phyloP scores from a whole-genome alignment of 2,113 vertebrate species.

The Catagonus wagneri region DNA sequence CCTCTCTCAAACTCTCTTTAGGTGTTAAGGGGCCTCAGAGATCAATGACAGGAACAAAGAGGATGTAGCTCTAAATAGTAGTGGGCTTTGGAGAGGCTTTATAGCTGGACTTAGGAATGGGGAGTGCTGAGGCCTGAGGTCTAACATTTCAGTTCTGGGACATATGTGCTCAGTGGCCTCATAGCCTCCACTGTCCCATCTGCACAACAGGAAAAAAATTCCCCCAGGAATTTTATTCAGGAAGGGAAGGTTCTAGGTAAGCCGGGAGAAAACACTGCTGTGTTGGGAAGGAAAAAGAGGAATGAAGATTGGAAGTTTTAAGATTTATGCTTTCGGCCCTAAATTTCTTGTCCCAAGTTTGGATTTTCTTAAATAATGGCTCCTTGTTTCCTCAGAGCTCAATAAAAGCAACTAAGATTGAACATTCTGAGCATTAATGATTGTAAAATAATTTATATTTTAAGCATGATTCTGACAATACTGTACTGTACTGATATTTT shows the following conservation, averaged over 20 bases:
- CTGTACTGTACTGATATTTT: neutral
- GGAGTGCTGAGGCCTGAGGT: neutral
- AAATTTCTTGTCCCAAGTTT: conserved; percentile 45
- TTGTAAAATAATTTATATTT: conserved; percentile 23
- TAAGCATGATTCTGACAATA: conserved; percentile 48
- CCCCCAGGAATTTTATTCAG: neutral
- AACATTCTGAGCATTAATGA: neutral
- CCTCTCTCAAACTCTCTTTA: neutral
- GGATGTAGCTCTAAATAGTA: neutral
- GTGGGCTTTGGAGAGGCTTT: neutral
- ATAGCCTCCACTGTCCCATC: neutral
- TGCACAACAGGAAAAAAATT: neutral
- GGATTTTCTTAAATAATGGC: conserved; percentile 22
- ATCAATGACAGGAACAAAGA: neutral
- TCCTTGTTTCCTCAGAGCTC: neutral
- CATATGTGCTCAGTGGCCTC: neutral
- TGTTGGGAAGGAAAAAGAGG: neutral
- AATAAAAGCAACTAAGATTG: conserved; percentile 58
- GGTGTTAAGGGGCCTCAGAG: neutral
- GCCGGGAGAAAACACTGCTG: neutral
- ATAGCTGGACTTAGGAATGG: conserved; percentile 30
- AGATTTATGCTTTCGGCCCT: conserved; percentile 29
- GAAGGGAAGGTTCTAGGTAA: conserved; percentile 17
- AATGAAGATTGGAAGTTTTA: neutral
- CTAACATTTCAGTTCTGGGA: neutral